Conservation (phyloP, 2,113 vertebrate genomes). For the Columbina picui region DNA sequence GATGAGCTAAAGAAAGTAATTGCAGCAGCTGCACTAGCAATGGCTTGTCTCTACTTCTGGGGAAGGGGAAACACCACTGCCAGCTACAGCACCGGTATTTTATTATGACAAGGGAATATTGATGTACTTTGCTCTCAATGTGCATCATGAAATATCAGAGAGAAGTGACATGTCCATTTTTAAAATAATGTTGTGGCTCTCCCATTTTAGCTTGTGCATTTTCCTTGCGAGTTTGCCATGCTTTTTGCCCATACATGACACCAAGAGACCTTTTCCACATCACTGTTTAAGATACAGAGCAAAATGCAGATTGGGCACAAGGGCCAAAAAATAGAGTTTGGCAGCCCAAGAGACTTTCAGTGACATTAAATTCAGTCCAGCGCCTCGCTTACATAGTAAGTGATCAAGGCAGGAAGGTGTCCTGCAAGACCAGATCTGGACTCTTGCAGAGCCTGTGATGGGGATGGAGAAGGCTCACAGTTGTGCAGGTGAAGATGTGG, state of each 20-base stretch:
- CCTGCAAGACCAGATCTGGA: background rate
- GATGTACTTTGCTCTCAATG: background rate
- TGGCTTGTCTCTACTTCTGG: background rate
- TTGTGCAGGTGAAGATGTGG: background rate
- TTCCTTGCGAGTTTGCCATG: background rate
- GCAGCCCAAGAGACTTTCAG: background rate
- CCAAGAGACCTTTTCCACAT: background rate
- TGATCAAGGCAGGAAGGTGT: background rate
- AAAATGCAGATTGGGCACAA: background rate
- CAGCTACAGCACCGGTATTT: background rate
- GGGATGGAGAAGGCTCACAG: background rate
- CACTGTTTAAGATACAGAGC: background rate
- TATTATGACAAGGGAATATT: background rate
- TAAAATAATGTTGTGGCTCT: background rate
- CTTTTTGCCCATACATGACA: background rate
- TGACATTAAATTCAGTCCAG: background rate
- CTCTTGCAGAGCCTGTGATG: background rate
- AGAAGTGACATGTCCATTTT: background rate
- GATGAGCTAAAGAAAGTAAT: background rate
- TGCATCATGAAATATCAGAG: rapidly evolving
- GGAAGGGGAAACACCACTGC: background rate
- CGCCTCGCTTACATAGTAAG: background rate
- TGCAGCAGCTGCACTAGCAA: background rate
- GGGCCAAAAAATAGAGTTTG: background rate
- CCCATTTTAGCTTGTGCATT: background rate